Base-by-base conservation (phyloP, 2,888 invertebrate species). In the Philonicus albiceps region DNA sequence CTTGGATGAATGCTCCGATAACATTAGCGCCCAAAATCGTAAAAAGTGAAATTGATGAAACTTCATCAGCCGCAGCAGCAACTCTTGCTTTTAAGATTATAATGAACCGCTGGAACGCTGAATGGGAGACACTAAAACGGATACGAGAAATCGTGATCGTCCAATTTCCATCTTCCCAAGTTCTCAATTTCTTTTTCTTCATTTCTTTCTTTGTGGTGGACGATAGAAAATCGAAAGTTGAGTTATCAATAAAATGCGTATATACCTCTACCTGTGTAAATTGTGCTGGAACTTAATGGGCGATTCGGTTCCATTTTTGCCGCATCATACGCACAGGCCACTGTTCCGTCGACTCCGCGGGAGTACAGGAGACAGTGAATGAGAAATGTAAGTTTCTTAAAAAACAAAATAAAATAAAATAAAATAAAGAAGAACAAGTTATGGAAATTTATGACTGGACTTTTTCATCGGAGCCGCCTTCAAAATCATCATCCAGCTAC, bases 11-110 rank as follows among this genome's bases (percentile, higher is more conserved):
- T 19, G 43, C 27, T 49, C 72, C 22, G 72, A 34, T 64, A 64
- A 37, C 83, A 84, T 86, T 86, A 86, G 83, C 49, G 74, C 78
- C 87, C 49, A 80, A 85, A 86, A 85, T 84, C 80, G 53, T 87
- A 87, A 87, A 87, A 87, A 87, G 87, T 87, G 87, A 87, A 87
- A 87, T 85, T 78, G 87, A 78, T 80, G 85, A 84, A 87, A 87
- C 85, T 87, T 87, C 85, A 85, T 87, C 85, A 64, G 83, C 83
- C 83, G 16, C 83, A 37, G 16, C 83, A 37, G 83, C 73, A 86
- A 80, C 86, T 86, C 81, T 83, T 86, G 86, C 86, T 86, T 83
- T 86, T 86, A 86, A 83, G 49, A 86, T 83, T 74, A 86, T 81
- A 83, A 81, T 81, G 86, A 86, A 83, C 83, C 72, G 7, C 40